Conservation (phyloP, 2,113 vertebrate species). For the Anoura caudifer region DNA sequence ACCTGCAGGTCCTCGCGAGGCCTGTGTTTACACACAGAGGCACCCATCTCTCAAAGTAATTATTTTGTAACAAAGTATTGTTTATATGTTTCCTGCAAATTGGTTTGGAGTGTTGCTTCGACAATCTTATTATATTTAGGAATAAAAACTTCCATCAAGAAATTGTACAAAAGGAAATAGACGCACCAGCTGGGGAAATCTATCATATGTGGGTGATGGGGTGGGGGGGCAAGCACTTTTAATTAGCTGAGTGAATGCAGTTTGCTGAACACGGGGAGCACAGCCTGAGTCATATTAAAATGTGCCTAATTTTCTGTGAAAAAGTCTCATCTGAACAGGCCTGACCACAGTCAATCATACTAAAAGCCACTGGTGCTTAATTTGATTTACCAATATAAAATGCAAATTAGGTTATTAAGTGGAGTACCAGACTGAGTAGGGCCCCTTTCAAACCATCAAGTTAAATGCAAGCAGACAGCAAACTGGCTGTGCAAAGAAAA, state of each 20-base stretch:
- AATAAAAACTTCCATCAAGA: conserved; percentile 87
- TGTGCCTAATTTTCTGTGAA: conserved; percentile 99
- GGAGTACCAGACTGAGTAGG: conserved; percentile 94
- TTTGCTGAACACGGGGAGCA: conserved; percentile 92
- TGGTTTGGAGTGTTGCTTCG: conserved; percentile 81
- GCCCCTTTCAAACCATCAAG: conserved; percentile 98
- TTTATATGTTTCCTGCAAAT: conserved; percentile 79
- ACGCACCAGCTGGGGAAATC: conserved; percentile 95
- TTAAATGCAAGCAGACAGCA: conserved; percentile 98
- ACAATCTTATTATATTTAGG: conserved; percentile 85
- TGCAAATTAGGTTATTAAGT: conserved; percentile 99
- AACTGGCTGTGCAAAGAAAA: conserved; percentile 96
- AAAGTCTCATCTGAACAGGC: conserved; percentile 97
- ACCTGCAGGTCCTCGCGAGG: neutral
- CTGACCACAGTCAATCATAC: conserved; percentile 99
- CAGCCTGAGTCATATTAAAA: conserved; percentile 95
- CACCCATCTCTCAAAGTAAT: conserved; percentile 67
- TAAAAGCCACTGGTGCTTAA: conserved; percentile 99
- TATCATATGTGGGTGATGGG: conserved; percentile 83
- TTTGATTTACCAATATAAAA: conserved; percentile 99
- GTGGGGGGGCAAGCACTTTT: conserved; percentile 90
- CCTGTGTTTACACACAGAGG: conserved; percentile 44
- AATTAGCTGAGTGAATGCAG: conserved; percentile 99
- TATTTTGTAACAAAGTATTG: conserved; percentile 77
- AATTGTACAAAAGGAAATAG: conserved; percentile 86